Conservation (phyloP, 1,140 invertebrate species). For the Dufourea novaeangliae region DNA sequence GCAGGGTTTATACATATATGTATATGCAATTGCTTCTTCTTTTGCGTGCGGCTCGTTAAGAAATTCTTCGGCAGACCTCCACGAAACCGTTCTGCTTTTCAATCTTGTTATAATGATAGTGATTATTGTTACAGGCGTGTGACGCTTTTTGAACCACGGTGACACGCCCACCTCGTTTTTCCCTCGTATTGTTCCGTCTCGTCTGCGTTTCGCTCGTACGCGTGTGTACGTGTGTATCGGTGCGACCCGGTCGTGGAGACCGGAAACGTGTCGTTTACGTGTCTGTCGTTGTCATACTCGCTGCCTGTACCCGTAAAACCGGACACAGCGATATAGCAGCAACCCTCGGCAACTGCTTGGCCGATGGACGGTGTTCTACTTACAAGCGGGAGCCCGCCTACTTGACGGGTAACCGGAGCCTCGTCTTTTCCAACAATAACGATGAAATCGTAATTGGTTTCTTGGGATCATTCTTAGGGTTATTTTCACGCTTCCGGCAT, state of each 20-base stretch:
- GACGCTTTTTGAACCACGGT: not conserved
- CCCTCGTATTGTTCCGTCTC: conserved; percentile 2
- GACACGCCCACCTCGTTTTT: conserved; percentile 43
- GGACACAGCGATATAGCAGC: conserved; percentile 37
- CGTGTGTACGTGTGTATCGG: too few species aligned
- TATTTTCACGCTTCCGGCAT: conserved; percentile 31
- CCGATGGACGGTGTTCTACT: conserved; percentile 47
- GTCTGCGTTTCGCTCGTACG: conserved; percentile 45
- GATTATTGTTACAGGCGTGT: not conserved
- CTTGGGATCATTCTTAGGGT: conserved; percentile 44
- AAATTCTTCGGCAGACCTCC: not conserved
- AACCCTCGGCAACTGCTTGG: conserved; percentile 41
- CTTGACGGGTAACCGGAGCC: conserved; percentile 46
- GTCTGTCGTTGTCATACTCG: conserved; percentile 28
- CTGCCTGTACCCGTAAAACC: conserved; percentile 43
- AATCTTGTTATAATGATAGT: not conserved
- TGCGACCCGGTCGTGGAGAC: conserved; percentile 35
- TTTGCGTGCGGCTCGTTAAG: not conserved
- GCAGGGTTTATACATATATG: too few species aligned
- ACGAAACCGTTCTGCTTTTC: not conserved
- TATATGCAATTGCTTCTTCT: not conserved
- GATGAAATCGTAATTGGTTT: conserved; percentile 60
- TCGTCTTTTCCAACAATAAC: conserved; percentile 51
- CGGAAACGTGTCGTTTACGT: conserved; percentile 64
- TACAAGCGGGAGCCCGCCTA: conserved; percentile 3